Conservation (phyloP, 2,797 vertebrate genomes). For the Chrosomus eos region DNA sequence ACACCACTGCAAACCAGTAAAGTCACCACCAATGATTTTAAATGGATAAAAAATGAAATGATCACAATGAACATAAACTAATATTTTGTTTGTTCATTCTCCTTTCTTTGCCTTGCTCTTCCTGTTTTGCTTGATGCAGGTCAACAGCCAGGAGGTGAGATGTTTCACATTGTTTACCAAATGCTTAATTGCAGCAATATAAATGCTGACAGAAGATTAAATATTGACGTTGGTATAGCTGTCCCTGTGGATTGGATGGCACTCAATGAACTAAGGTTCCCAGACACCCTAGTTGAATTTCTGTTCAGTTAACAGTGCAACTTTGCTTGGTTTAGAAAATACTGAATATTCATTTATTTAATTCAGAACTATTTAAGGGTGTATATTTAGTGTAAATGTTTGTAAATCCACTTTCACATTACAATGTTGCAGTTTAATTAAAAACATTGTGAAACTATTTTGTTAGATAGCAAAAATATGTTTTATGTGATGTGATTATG, state of each 20-base stretch:
- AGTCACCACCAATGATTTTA: background rate
- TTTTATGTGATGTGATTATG: background rate
- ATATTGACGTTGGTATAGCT: constrained; percentile 25
- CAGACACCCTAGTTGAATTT: constrained; percentile 5
- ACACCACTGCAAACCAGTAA: background rate
- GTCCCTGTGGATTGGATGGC: background rate
- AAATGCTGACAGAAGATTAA: constrained; percentile 26
- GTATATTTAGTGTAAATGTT: background rate
- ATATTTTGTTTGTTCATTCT: background rate
- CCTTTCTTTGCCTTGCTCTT: constrained; percentile 6
- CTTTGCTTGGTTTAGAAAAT: background rate
- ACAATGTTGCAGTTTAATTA: background rate
- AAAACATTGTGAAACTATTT: background rate
- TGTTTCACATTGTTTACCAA: constrained; percentile 22
- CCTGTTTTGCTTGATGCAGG: constrained; percentile 15
- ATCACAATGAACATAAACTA: background rate
- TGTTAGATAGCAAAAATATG: background rate
- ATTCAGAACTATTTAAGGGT: background rate
- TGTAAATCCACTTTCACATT: background rate
- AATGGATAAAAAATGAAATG: background rate
- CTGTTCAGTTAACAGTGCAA: background rate
- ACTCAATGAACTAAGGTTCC: background rate
- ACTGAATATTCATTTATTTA: background rate
- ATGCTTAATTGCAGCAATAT: constrained; percentile 48
- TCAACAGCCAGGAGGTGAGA: constrained; percentile 74